These are phyloP conservation scores for Panulirus ornatus DNA, from an alignment of 1,140 invertebrate genomes.

Conservation along the genomic window DNA sequence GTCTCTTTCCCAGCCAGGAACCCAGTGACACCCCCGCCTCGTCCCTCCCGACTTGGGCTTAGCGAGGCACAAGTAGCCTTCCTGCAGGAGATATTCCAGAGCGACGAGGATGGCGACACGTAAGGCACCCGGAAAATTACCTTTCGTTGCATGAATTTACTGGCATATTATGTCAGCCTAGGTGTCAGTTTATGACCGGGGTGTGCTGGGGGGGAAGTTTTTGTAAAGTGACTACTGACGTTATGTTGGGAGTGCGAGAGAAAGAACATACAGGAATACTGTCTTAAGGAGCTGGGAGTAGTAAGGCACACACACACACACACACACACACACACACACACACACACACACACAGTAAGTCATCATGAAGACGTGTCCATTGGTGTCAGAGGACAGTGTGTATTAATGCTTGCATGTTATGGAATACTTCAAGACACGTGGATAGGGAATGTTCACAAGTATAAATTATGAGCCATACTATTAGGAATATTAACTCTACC, in stretches of 20 bases:
- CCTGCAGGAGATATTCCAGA: slow-evolving; percentile 81
- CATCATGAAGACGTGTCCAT: too few relatives aligned
- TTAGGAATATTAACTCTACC: too few relatives aligned
- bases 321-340: slow-evolving; percentile 36
- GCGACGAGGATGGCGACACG: slow-evolving; percentile 86
- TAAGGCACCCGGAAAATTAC: slow-evolving; percentile 81
- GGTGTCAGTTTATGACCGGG: too few relatives aligned
- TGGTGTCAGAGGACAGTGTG: too few relatives aligned
- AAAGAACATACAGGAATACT: not conserved
- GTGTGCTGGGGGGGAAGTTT: too few relatives aligned
- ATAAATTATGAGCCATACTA: too few relatives aligned
- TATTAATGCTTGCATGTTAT: too few relatives aligned
- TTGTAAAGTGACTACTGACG: too few relatives aligned
- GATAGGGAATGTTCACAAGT: too few relatives aligned
- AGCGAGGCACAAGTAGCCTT: slow-evolving; percentile 65
- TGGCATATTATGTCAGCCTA: too few relatives aligned
- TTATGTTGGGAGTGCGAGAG: not conserved
- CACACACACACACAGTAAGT: not conserved
- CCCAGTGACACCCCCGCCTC: slow-evolving; percentile 76
- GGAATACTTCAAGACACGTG: too few relatives aligned
- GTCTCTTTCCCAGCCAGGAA: not conserved
- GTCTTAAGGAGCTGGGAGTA: not conserved
- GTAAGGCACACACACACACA: not conserved
- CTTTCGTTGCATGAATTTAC: too few relatives aligned
- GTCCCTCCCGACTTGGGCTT: slow-evolving; percentile 38